Conservation (phyloP, 2,797 vertebrate genomes). For the Potorous gilbertii region DNA sequence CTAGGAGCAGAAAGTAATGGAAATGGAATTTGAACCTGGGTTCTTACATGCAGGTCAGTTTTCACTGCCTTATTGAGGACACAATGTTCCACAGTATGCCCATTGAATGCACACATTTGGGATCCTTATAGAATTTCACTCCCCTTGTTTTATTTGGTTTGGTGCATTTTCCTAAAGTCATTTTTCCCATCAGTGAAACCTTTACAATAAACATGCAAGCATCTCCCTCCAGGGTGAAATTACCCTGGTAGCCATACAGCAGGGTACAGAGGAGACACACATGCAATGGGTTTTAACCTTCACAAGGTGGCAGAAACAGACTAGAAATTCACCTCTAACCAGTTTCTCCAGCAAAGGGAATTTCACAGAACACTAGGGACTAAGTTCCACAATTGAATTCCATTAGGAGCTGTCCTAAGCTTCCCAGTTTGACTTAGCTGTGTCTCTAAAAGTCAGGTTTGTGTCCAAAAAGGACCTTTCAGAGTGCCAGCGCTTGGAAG, state of each 20-base stretch:
- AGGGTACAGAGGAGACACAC: background rate
- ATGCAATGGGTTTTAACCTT: conserved; percentile 71
- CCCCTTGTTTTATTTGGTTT: background rate
- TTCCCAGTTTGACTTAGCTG: background rate
- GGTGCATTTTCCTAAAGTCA: background rate
- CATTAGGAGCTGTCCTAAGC: background rate
- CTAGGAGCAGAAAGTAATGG: background rate
- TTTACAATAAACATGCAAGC: background rate
- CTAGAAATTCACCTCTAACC: conserved; percentile 8
- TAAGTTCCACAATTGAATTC: background rate
- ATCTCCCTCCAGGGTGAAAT: background rate
- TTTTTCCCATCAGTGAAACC: background rate
- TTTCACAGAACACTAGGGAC: background rate
- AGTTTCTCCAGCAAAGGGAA: background rate
- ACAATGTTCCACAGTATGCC: background rate
- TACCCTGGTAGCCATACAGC: fast-evolving
- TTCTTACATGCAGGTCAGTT: background rate
- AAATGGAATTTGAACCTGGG: background rate
- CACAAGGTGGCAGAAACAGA: conserved; percentile 84
- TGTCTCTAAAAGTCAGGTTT: background rate
- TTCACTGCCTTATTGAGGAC: background rate
- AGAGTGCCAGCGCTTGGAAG: background rate
- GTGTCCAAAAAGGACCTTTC: background rate
- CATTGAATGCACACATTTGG: background rate
- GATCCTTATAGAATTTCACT: background rate